These are phyloP conservation scores for Lottia scabra DNA, from an alignment of 2,888 invertebrate genomes.

Conservation along the genomic window DNA sequence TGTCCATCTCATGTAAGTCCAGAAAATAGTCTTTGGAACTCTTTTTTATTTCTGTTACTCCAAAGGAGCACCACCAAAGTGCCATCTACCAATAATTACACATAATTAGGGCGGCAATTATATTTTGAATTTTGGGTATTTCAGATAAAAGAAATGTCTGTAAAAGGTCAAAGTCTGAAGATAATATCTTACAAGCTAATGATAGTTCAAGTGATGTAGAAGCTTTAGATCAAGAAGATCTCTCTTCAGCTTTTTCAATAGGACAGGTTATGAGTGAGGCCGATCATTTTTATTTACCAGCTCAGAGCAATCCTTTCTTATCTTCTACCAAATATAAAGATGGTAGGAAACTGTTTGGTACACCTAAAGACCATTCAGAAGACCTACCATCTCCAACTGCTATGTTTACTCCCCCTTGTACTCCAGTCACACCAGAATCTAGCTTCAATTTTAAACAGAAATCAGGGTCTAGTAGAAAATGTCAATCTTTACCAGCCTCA, in stretches of 20 bases:
- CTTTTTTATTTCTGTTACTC: too few species aligned
- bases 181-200: constrained; percentile 57
- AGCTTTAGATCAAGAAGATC: constrained; percentile 21
- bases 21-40: too few species aligned
- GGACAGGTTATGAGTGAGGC: constrained; percentile 79
- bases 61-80: too few species aligned
- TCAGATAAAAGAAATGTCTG: constrained; percentile 25
- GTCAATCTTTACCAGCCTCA: constrained; percentile 64
- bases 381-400: constrained; percentile 79
- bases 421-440: constrained; percentile 39
- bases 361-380: constrained; percentile 14
- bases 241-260: background rate
- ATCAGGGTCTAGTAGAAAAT: constrained; percentile 36
- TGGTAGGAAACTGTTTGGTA: constrained; percentile 55
- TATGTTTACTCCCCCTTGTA: constrained; percentile 59
- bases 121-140: background rate
- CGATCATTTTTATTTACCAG: constrained; percentile 68
- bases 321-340: constrained; percentile 55
- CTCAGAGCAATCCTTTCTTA: constrained; percentile 59
- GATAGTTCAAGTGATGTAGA: constrained; percentile 25
- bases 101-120: too few species aligned
- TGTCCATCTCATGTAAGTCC: too few species aligned
- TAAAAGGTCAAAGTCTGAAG: constrained; percentile 59
- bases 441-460: background rate
- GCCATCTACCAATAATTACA: too few species aligned